Evolutionary conservation across 2,113 vertebrate genomes (phyloP).

Genomic region (Zosterops borbonicus): DNA sequence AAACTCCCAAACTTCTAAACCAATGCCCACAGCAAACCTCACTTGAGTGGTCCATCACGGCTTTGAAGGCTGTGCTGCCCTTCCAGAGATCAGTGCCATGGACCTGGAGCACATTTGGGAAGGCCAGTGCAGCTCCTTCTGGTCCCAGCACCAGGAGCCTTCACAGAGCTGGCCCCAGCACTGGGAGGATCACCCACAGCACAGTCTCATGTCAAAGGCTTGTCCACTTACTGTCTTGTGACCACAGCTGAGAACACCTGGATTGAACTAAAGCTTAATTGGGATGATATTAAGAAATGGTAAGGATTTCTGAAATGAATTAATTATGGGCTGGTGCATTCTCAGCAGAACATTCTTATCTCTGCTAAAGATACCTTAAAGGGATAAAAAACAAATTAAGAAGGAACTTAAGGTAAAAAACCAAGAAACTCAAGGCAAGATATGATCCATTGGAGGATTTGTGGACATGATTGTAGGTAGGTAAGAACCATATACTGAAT

Average conservation of each 20-base stretch:
- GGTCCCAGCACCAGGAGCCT: not conserved
- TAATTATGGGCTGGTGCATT: not conserved
- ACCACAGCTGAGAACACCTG: not conserved
- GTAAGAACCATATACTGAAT: not conserved
- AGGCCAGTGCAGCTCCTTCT: not conserved
- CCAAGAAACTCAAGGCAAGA: not conserved
- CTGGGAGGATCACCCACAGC: not conserved
- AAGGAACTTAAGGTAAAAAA: not conserved
- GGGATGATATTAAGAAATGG: not conserved
- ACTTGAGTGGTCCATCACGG: accelerated
- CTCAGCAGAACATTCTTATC: not conserved
- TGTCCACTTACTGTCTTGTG: not conserved
- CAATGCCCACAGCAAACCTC: not conserved
- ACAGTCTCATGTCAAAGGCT: not conserved
- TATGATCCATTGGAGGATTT: not conserved
- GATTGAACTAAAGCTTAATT: not conserved
- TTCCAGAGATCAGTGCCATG: not conserved
- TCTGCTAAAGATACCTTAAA: not conserved
- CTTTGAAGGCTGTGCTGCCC: not conserved
- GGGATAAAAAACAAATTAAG: not conserved
- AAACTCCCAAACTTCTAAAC: not conserved
- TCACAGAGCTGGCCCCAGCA: not conserved
- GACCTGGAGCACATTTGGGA: accelerated
- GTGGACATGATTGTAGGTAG: not conserved
- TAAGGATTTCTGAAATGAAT: not conserved